A percentile compares a stretch with the other conserved stretches of the same genome.
Conservation (phyloP, 1,140 invertebrate species). For the Heliconius hewitsoni region DNA sequence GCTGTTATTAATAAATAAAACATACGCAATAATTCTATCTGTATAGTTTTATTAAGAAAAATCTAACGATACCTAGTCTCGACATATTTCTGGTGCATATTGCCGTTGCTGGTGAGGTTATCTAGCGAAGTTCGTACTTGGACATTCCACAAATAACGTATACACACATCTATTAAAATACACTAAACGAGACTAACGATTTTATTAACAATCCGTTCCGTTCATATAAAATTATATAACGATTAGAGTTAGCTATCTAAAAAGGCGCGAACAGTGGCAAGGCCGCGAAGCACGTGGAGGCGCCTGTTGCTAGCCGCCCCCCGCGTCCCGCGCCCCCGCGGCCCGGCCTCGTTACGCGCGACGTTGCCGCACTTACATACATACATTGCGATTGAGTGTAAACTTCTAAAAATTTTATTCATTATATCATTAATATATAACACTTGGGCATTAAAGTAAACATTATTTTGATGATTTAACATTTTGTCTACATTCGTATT, state of each 20-base stretch:
- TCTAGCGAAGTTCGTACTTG: too few relatives aligned
- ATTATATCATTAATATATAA: neutral
- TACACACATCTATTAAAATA: too few relatives aligned
- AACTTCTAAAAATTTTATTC: neutral
- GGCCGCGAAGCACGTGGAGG: constrained; percentile 64
- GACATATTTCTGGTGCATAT: too few relatives aligned
- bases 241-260: constrained; percentile 70
- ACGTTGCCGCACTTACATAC: constrained; percentile 63
- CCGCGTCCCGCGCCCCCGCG: constrained; percentile 45
- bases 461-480: neutral
- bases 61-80: too few relatives aligned
- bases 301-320: constrained; percentile 71
- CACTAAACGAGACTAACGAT: neutral
- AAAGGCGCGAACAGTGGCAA: constrained; percentile 77
- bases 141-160: too few relatives aligned
- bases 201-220: neutral
- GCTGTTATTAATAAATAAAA: too few relatives aligned
- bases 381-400: constrained; percentile 15
- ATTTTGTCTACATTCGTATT: neutral
- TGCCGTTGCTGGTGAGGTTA: too few relatives aligned
- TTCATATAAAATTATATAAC: constrained; percentile 24
- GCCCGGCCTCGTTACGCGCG: constrained; percentile 44
- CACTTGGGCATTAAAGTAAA: neutral
- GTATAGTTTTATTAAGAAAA: too few relatives aligned
- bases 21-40: too few relatives aligned